Percentiles rank a stretch among this genome's conserved stretches.
Conservation (phyloP, 2,888 invertebrate species). For the Drosophila koepferae region DNA sequence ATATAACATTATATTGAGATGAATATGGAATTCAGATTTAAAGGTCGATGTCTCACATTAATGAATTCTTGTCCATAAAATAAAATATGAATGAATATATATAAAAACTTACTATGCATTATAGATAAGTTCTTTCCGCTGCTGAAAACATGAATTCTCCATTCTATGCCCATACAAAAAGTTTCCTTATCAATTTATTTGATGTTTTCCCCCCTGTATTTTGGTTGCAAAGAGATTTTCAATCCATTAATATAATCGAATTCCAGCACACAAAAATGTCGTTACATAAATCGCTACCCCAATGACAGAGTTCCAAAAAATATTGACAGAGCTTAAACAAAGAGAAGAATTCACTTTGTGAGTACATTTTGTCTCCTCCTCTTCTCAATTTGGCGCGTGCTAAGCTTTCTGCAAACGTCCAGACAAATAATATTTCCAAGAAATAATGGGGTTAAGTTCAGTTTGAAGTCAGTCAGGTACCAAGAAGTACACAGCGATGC, state of each 20-base stretch:
- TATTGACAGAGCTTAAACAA: slow-evolving; percentile 56
- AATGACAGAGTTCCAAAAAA: slow-evolving; percentile 13
- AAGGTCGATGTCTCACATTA: too few relatives aligned
- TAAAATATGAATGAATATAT: too few relatives aligned
- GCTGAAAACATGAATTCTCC: not conserved
- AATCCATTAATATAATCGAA: not conserved
- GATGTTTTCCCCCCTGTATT: not conserved
- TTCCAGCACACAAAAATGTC: slow-evolving; percentile 24
- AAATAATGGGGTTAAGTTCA: slow-evolving; percentile 75
- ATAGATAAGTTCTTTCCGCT: not conserved
- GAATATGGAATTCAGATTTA: not conserved
- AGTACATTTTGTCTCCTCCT: not conserved
- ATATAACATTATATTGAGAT: not conserved
- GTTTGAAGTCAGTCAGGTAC: slow-evolving; percentile 63
- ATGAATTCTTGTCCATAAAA: too few relatives aligned
- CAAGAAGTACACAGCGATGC: slow-evolving; percentile 20
- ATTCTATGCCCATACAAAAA: not conserved
- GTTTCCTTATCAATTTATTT: not conserved
- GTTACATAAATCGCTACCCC: slow-evolving; percentile 27
- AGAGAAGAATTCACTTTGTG: slow-evolving; percentile 30
- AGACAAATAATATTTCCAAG: slow-evolving; percentile 56
- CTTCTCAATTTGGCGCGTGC: slow-evolving; percentile 64
- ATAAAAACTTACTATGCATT: not conserved
- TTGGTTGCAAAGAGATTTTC: not conserved
- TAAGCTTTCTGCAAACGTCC: slow-evolving; percentile 63